Conservation (phyloP, 2,113 vertebrate species). For the Helogale parvula region DNA sequence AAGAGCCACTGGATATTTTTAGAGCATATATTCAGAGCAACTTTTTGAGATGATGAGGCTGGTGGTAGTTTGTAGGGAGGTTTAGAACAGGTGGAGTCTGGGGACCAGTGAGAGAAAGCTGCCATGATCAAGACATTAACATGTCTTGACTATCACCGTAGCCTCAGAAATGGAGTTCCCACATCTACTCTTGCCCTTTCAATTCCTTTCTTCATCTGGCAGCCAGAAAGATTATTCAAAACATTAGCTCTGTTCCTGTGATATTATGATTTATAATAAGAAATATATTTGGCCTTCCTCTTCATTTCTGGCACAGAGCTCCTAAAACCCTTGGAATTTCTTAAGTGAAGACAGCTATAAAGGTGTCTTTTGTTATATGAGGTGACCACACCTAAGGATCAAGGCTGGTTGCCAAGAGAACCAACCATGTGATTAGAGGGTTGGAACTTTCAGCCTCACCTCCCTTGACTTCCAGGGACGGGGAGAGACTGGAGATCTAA, state of each 20-base stretch:
- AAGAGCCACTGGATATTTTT: background rate
- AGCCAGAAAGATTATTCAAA: background rate
- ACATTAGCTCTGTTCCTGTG: background rate
- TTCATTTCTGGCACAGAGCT: background rate
- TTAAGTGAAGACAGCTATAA: background rate
- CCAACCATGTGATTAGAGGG: background rate
- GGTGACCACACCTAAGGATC: background rate
- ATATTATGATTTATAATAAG: background rate
- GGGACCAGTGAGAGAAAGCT: background rate
- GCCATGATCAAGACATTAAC: background rate
- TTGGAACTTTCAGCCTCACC: background rate
- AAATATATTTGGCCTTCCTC: background rate
- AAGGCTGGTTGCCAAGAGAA: background rate
- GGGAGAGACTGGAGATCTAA: background rate
- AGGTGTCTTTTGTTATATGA: background rate
- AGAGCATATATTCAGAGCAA: background rate
- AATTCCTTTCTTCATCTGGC: background rate
- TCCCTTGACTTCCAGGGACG: background rate
- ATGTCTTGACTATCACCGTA: background rate
- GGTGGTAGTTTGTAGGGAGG: background rate
- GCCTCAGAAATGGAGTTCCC: background rate
- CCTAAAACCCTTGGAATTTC: conserved; percentile 5
- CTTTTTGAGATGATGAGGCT: background rate
- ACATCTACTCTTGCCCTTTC: background rate
- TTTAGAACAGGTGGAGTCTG: background rate